These are phyloP conservation scores for Zaprionus tsacasi DNA, from an alignment of 1,140 invertebrate genomes.

Conservation along the genomic window DNA sequence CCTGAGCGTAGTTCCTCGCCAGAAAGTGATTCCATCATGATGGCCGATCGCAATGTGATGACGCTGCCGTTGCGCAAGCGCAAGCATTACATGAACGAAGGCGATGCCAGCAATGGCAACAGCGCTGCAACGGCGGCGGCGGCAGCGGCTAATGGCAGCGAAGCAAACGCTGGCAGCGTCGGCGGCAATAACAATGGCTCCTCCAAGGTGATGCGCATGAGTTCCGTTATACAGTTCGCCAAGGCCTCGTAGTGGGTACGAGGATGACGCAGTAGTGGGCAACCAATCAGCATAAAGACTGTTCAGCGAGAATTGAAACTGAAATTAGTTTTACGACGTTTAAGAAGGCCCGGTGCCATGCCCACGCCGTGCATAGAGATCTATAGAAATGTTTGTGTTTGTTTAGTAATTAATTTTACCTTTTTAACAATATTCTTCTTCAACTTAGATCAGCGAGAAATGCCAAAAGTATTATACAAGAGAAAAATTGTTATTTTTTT, in stretches of 20 bases:
- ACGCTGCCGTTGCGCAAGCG: conserved; percentile 91
- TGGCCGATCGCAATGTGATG: conserved; percentile 87
- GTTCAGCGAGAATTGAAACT: conserved; percentile 73
- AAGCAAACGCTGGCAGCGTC: conserved; percentile 16
- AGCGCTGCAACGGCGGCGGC: background rate
- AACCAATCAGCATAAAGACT: conserved; percentile 71
- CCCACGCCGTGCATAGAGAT: conserved; percentile 1
- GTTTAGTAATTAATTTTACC: conserved; percentile 21
- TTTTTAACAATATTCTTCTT: background rate
- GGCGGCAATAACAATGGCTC: conserved; percentile 16
- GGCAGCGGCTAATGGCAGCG: background rate
- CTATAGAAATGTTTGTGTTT: conserved; percentile 18
- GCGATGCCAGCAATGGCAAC: conserved; percentile 82
- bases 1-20: conserved; percentile 87
- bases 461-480: conserved; percentile 81
- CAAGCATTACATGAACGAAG: conserved; percentile 90
- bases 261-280: conserved; percentile 13
- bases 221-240: conserved; percentile 93
- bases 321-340: conserved; percentile 67
- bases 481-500: conserved; percentile 56
- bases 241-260: conserved; percentile 86
- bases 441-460: conserved; percentile 49
- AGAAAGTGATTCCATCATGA: conserved; percentile 86
- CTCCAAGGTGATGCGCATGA: conserved; percentile 86
- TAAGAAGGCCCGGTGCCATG: conserved; percentile 33